Conservation (phyloP, 2,797 vertebrate species). For the Propithecus perrieri region DNA sequence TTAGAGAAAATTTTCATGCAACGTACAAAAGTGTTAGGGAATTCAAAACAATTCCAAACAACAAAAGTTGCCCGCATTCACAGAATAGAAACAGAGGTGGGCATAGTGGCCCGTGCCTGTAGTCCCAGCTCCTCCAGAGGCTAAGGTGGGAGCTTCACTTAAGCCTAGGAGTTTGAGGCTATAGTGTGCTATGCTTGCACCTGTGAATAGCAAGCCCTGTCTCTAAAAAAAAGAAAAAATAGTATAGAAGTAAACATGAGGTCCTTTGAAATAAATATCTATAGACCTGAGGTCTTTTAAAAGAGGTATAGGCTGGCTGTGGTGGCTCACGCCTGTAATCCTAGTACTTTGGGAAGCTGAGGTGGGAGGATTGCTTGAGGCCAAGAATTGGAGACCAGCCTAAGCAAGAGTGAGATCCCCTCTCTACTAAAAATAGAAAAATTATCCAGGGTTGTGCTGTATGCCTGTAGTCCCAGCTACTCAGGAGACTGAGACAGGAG, state of each 20-base stretch:
- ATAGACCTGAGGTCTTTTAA: background rate
- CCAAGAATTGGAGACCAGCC: background rate
- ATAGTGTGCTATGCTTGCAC: background rate
- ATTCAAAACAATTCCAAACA: constrained; percentile 43
- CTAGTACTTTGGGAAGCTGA: no score
- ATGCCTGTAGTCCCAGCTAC: background rate
- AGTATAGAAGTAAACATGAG: background rate
- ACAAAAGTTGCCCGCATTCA: background rate
- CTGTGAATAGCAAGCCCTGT: background rate
- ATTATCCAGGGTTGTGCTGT: background rate
- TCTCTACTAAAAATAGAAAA: background rate
- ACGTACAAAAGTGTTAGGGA: background rate
- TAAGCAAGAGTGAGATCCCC: background rate
- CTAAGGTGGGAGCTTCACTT: no score
- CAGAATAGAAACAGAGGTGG: background rate
- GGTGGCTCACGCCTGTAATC: background rate
- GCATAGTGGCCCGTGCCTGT: background rate
- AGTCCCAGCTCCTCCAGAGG: background rate
- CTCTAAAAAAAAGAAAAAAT: background rate
- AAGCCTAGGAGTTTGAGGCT: background rate
- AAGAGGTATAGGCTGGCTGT: background rate
- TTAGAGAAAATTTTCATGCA: background rate
- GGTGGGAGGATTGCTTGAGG: background rate
- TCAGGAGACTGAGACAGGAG: background rate
- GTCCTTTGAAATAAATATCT: background rate